Evolutionary conservation across 1,140 invertebrate genomes (phyloP), one percentile per base, ranked within the genome.

Genomic region (Dendroctonus ponderosae): DNA sequence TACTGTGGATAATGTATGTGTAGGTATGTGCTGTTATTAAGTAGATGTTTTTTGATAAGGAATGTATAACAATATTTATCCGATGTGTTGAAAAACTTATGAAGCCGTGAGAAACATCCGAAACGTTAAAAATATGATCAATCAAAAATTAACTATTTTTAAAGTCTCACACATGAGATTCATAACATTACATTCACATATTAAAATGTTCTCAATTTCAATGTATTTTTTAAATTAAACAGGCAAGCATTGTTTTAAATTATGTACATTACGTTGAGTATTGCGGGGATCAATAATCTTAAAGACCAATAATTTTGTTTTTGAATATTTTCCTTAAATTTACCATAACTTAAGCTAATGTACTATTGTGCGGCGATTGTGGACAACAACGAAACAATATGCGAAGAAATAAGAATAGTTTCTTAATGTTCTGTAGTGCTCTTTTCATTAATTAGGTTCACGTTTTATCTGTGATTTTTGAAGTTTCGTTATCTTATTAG

Each of bases 401-500:
- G 41, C 44, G 40, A 53, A 11, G 12, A 56, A 12, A 63, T 9
- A 26, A 54, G 51, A 26, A 42, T 57, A 63, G 50, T 63, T 68
- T 56, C 38, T 62, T 56, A 43, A 62, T 59, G 41, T 50, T 69
- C 59, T 65, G 42, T 62, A 56, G 60, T 67, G 61, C 57, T 64
- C 63, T 66, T 63, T 46, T 56, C 62, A 39, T 12, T 71, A 66
- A 57, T 66, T 71, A 64, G 52, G 68, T 71, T 71, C 67, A 68
- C 62, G 62, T 70, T 64, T 53, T 71, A 69, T 71, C 70, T 71
- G 70, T 71, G 70, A 71, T 71, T 71, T 69, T 70, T 71, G 64
- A 67, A 59, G 64, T 66, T 70, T 62, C 64, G 65, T 67, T 69
- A 54, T 67, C 62, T 71, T 69, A 62, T 62, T 67, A 65, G 70